Conservation (phyloP, 2,113 vertebrate species). For the Cynopterus brachyotis region DNA sequence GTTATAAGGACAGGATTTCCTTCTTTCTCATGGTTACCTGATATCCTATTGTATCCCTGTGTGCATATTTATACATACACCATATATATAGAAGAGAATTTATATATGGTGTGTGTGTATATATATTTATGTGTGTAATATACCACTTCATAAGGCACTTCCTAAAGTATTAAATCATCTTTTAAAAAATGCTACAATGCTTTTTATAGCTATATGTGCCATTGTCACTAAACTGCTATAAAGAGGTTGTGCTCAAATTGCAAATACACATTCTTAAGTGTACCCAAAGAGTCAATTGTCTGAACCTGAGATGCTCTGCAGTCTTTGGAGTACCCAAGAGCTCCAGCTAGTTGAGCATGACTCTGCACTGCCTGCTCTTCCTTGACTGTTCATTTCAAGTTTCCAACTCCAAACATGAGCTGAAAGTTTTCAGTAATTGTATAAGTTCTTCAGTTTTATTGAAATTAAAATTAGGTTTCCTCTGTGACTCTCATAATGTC, state of each 20-base stretch:
- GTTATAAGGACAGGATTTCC: background rate
- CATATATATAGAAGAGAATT: no score
- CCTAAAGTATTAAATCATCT: background rate
- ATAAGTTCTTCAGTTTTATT: conserved; percentile 71
- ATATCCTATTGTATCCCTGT: background rate
- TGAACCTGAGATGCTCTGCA: background rate
- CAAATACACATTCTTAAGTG: background rate
- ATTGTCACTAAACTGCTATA: background rate
- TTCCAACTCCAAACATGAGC: conserved; percentile 41
- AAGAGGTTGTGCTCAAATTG: background rate
- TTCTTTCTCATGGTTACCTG: background rate
- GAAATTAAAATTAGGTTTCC: conserved; percentile 77
- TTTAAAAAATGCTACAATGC: background rate
- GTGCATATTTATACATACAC: no score
- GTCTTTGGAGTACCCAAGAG: background rate
- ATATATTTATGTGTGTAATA: no score
- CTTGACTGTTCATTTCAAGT: conserved; percentile 40
- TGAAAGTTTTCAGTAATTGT: conserved; percentile 64
- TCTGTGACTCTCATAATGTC: conserved; percentile 56
- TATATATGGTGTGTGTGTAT: background rate
- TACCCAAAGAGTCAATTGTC: background rate
- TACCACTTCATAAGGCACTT: background rate
- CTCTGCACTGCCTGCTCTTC: background rate
- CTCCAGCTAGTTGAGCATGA: background rate
- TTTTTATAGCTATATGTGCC: background rate